Evolutionary conservation across 1,140 invertebrate genomes (phyloP), one percentile per base, ranked within the genome.

Genomic region (Harlomillsia oculata): DNA sequence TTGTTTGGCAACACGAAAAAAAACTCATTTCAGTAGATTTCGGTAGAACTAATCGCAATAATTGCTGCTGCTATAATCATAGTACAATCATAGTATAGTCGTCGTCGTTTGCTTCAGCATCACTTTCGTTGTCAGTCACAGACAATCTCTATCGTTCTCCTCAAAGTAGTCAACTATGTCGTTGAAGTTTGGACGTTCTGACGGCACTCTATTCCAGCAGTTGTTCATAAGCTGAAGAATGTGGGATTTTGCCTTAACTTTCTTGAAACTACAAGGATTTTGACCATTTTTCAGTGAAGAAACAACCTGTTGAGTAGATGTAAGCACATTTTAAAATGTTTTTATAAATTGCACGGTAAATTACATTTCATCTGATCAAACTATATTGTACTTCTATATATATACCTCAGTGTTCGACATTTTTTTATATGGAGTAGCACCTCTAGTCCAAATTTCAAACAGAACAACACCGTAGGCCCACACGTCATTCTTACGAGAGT

Each of bases 391-490:
- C 23, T 44, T 11, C n/a, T 44, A 2, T 44, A 44, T 16, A n/a
- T 25, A 20, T 25, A 4, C 3, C 2, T 39, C 25, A 49, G 30
- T n/a, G 16, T 23, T 18, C 4, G n/a, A n/a, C n/a, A n/a, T 8
- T 6, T n/a, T 16, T 28, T 39, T 51, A 40, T 43, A 59, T 4
- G 56, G 56, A 18, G 28, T 9, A 21, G n/a, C 16, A 13, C 29
- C 56, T 16, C 50, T 11, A 29, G 11, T 46, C 56, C 56, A 59
- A 20, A 59, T 36, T 39, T 59, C 56, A 44, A 53, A 59, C 1
- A 59, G 23, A 29, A 53, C 8, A 1, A 59, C 56, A 13, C 56
- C 56, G 30, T 34, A 59, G 16, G 39, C 30, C 56, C 56, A 59
- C 3, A 59, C 26, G 28, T 59, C 56, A 29, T 51, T 51, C 21